Conservation (phyloP, 2,113 vertebrate species). For the Poecilia latipinna region DNA sequence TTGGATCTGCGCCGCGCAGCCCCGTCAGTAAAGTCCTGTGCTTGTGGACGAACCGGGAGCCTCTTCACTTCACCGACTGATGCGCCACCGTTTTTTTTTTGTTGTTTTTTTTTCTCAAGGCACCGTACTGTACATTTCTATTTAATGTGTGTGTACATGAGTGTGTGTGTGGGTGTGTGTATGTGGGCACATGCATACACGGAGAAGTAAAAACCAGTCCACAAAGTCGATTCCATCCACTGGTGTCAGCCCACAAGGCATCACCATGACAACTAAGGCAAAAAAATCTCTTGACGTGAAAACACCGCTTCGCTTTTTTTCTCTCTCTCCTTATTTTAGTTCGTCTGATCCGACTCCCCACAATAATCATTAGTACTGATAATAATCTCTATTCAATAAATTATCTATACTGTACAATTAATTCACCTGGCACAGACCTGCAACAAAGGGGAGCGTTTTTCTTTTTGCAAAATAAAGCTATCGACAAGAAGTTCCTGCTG, state of each 20-base stretch:
- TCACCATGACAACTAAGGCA: conserved; percentile 85
- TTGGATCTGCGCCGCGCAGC: conserved; percentile 19
- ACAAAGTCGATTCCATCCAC: conserved; percentile 64
- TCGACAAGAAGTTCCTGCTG: conserved; percentile 45
- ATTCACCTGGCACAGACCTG: conserved; percentile 71
- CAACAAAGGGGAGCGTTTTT: conserved; percentile 49
- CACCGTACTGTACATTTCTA: conserved; percentile 78
- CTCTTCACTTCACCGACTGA: conserved; percentile 66
- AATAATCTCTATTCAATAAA: conserved; percentile 86
- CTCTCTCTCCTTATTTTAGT: conserved; percentile 16
- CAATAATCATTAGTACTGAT: conserved; percentile 77
- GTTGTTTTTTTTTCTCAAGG: conserved; percentile 60
- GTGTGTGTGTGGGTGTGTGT: conserved; percentile 43
- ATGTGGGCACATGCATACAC: conserved; percentile 70
- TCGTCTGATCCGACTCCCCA: conserved; percentile 47
- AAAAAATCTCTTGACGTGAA: conserved; percentile 74
- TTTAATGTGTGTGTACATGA: conserved; percentile 2
- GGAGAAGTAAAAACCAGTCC: conserved; percentile 67
- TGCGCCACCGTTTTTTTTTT: conserved; percentile 45
- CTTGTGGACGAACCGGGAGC: conserved; percentile 31
- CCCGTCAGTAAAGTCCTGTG: conserved; percentile 20
- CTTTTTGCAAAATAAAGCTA: conserved; percentile 59
- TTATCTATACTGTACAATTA: conserved; percentile 85
- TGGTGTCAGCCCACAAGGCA: conserved; percentile 77
- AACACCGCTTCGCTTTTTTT: conserved; percentile 52